Evolutionary conservation across 2,113 vertebrate species (phyloP).

Genomic region (Silurus glanis): DNA sequence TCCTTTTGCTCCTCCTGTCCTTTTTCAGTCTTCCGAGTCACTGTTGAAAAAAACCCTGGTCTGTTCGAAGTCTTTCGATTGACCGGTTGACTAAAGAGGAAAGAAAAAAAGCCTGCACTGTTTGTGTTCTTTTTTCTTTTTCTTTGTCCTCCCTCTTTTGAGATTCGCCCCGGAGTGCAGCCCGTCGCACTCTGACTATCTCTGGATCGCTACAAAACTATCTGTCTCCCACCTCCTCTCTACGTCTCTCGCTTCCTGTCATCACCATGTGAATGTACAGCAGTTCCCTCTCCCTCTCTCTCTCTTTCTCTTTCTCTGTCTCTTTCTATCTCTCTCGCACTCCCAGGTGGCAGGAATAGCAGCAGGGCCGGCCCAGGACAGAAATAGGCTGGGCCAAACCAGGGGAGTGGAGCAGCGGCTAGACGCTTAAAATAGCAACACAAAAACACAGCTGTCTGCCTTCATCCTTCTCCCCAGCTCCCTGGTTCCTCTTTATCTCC

Average conservation of each 20-base stretch:
- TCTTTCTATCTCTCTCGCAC: slow-evolving; percentile 38
- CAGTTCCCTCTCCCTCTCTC: slow-evolving; percentile 36
- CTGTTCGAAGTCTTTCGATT: background rate
- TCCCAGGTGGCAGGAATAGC: slow-evolving; percentile 57
- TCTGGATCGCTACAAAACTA: slow-evolving; percentile 1
- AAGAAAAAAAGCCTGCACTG: slow-evolving; percentile 8
- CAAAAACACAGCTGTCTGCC: slow-evolving; percentile 61
- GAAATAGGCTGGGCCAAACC: slow-evolving; percentile 60
- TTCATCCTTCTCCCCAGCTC: slow-evolving; percentile 52
- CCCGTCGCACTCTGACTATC: slow-evolving; percentile 28
- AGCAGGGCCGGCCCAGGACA: slow-evolving; percentile 57
- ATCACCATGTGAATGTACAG: slow-evolving; percentile 44
- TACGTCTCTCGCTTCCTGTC: slow-evolving; percentile 27
- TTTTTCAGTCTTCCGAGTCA: background rate
- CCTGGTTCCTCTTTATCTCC: slow-evolving; percentile 48
- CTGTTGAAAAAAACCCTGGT: background rate
- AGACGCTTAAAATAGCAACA: slow-evolving; percentile 57
- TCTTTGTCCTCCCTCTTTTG: background rate
- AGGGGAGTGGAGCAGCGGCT: slow-evolving; percentile 59
- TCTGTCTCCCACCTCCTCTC: slow-evolving; percentile 21
- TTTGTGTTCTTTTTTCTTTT: background rate
- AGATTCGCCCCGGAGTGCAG: background rate
- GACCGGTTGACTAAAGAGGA: background rate
- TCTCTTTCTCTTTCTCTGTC: slow-evolving; percentile 34
- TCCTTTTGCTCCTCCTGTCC: background rate